These are phyloP conservation scores for Lipophrys pholis DNA, from an alignment of 2,113 vertebrate species.

Conservation along the genomic window DNA sequence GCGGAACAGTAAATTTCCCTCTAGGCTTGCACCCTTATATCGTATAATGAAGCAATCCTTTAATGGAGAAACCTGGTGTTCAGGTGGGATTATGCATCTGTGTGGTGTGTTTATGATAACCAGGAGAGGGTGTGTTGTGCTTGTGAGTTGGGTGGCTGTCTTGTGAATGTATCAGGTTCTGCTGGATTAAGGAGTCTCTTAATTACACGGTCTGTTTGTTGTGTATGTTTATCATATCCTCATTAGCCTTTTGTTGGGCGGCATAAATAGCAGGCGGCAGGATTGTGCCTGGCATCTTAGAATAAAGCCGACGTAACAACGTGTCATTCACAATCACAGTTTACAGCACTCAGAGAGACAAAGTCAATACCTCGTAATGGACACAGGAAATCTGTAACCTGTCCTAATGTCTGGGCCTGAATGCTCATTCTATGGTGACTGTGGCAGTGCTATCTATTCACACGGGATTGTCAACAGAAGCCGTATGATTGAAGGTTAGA, in stretches of 20 bases:
- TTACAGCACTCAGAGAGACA: slow-evolving; percentile 66
- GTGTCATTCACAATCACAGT: slow-evolving; percentile 74
- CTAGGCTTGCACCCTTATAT: slow-evolving; percentile 27
- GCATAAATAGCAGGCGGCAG: slow-evolving; percentile 56
- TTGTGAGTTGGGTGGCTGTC: neutral
- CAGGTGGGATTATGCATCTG: slow-evolving; percentile 39
- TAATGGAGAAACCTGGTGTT: slow-evolving; percentile 22
- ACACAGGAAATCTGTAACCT: slow-evolving; percentile 62
- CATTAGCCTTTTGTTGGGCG: slow-evolving; percentile 56
- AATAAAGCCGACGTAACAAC: slow-evolving; percentile 56
- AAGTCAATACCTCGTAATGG: slow-evolving; percentile 74
- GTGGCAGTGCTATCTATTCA: slow-evolving; percentile 23
- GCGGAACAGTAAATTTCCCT: slow-evolving; percentile 39
- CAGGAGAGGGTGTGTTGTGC: slow-evolving; percentile 1
- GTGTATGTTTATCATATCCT: slow-evolving; percentile 59
- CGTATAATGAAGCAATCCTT: slow-evolving; percentile 40
- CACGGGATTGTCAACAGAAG: slow-evolving; percentile 22
- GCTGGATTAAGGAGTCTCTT: slow-evolving; percentile 65
- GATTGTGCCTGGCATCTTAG: slow-evolving; percentile 68
- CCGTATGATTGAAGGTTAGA: slow-evolving; percentile 25
- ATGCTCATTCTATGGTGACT: slow-evolving; percentile 16
- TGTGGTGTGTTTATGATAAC: slow-evolving; percentile 48
- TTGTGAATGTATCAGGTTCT: slow-evolving; percentile 43
- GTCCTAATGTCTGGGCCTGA: slow-evolving; percentile 35
- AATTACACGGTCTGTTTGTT: slow-evolving; percentile 76